Evolutionary conservation across 1,140 invertebrate genomes (phyloP).

Genomic region (Drosophila kohkoa): DNA sequence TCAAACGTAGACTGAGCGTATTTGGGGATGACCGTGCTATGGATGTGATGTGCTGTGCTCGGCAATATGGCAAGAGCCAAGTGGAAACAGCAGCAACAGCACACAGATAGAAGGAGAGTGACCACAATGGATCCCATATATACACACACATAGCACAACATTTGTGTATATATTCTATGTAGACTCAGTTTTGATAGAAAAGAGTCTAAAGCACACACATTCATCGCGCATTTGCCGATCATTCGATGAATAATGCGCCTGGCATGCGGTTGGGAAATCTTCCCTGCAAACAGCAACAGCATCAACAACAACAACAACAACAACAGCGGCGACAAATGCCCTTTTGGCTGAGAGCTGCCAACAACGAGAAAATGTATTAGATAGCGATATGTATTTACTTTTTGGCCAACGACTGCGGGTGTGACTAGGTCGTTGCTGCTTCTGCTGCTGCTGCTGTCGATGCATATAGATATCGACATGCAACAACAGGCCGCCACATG

Average conservation of each 20-base stretch:
- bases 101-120: slow-evolving; percentile 18
- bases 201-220: slow-evolving; percentile 17
- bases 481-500: slow-evolving; percentile 3
- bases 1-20: slow-evolving; percentile 68
- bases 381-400: slow-evolving; percentile 4
- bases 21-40: slow-evolving; percentile 22
- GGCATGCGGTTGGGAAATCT: slow-evolving; percentile 52
- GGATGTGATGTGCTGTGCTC: too few species aligned
- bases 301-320: background rate
- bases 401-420: slow-evolving; percentile 6
- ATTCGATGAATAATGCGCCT: slow-evolving; percentile 42
- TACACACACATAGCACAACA: background rate
- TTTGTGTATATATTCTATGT: background rate
- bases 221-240: slow-evolving; percentile 23
- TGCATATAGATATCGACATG: slow-evolving; percentile 2
- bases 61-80: slow-evolving; percentile 3
- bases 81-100: background rate
- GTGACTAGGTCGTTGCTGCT: slow-evolving; percentile 1
- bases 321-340: background rate
- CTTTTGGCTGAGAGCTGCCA: slow-evolving; percentile 2
- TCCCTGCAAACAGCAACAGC: background rate
- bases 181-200: slow-evolving; percentile 11
- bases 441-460: background rate
- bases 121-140: slow-evolving; percentile 16
- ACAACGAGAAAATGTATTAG: background rate